Percentiles rank a stretch among this genome's conserved stretches.
Evolutionary conservation across 2,888 invertebrate species (phyloP).

Genomic region (Octonoba sinensis): DNA sequence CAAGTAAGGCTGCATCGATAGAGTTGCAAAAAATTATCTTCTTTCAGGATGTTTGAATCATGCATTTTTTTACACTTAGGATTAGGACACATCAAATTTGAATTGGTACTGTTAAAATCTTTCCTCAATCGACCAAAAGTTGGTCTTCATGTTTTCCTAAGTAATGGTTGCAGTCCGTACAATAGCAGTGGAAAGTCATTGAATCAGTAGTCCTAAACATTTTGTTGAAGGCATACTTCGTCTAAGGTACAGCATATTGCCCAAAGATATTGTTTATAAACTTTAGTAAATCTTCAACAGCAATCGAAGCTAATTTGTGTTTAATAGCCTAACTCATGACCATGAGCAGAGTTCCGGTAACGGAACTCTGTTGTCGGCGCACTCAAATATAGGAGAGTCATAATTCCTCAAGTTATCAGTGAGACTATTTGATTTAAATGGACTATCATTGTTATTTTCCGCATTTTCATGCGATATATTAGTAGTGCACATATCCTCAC

Average conservation of each 20-base stretch:
- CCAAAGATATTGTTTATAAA: constrained; percentile 8
- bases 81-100: constrained; percentile 10
- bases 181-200: constrained; percentile 13
- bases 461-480: neutral
- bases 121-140: neutral
- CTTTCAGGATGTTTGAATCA: constrained; percentile 1
- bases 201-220: constrained; percentile 12
- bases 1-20: constrained; percentile 14
- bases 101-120: neutral
- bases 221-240: constrained; percentile 12
- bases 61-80: neutral
- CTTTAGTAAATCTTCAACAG: constrained; percentile 25
- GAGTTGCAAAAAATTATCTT: constrained; percentile 22
- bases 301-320: constrained; percentile 21
- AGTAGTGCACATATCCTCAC: neutral
- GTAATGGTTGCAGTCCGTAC: constrained; percentile 12
- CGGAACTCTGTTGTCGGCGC: neutral
- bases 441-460: constrained; percentile 2
- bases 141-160: constrained; percentile 10
- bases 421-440: constrained; percentile 11
- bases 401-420: constrained; percentile 18
- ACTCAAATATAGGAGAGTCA: constrained; percentile 16
- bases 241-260: neutral
- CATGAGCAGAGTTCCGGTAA: constrained; percentile 18
- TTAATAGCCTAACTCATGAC: constrained; percentile 23